Percentiles rank a stretch among this genome's conserved stretches.
These are phyloP conservation scores for Pluvialis apricaria DNA, from an alignment of 2,113 vertebrate species.

Conservation along the genomic window DNA sequence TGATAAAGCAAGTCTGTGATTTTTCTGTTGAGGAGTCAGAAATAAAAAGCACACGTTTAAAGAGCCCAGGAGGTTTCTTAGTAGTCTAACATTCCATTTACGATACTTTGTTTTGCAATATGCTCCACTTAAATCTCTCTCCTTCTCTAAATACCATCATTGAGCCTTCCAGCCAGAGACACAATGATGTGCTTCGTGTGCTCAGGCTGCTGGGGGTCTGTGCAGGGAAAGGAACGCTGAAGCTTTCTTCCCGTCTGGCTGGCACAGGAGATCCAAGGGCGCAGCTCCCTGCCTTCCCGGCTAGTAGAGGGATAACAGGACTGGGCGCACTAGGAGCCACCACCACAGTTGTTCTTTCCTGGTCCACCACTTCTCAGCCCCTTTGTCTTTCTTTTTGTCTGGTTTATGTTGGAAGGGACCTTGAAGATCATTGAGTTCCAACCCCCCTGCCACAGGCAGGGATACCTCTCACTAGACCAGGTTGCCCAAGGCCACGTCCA, in stretches of 20 bases:
- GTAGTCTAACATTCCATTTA: not conserved
- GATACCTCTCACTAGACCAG: no score
- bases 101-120: not conserved
- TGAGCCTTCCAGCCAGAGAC: not conserved
- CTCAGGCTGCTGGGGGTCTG: not conserved
- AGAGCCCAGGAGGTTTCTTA: not conserved
- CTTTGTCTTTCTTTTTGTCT: no score
- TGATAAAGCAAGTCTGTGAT: not conserved
- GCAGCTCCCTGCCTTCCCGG: not conserved
- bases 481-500: no score
- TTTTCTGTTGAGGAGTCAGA: constrained; percentile 26
- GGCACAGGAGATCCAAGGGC: not conserved
- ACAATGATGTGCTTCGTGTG: not conserved
- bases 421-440: no score
- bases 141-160: not conserved
- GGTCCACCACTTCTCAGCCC: not conserved
- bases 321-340: not conserved
- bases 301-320: no score
- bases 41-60: not conserved
- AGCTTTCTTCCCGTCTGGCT: not conserved
- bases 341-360: not conserved
- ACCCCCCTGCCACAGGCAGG: no score
- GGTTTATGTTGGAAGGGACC: no score
- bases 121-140: not conserved
- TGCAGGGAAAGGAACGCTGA: not conserved